Evolutionary conservation across 2,888 invertebrate species (phyloP).

Genomic region (Agrochola macilenta): DNA sequence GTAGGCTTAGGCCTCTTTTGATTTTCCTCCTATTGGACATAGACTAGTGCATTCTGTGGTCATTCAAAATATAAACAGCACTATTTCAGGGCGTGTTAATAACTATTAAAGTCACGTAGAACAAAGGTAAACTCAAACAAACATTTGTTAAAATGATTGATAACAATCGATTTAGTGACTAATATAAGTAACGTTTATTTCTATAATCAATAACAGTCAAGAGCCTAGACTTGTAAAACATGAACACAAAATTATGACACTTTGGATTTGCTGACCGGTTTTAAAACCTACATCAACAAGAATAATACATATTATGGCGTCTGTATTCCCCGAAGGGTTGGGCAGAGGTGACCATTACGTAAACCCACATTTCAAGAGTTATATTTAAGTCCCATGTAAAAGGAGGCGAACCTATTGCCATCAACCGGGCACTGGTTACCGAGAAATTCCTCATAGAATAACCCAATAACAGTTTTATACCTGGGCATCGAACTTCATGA

Average conservation of each 20-base stretch:
- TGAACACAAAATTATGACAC: not conserved
- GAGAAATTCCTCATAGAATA: not conserved
- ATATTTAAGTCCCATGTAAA: not conserved
- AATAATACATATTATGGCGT: no score
- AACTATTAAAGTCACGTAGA: constrained; percentile 60
- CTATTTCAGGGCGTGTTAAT: constrained; percentile 46
- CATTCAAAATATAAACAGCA: constrained; percentile 35
- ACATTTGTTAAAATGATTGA: constrained; percentile 57
- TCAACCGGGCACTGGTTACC: not conserved
- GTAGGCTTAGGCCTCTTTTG: not conserved
- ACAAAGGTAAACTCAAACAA: constrained; percentile 48
- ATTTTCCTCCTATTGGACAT: not conserved
- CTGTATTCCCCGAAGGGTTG: not conserved
- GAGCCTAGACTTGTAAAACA: not conserved
- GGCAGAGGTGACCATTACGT: not conserved
- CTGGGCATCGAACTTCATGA: not conserved
- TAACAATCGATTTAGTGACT: constrained; percentile 48
- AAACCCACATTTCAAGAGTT: not conserved
- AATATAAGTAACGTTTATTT: constrained; percentile 19
- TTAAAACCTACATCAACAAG: not conserved
- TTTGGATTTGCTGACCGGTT: not conserved
- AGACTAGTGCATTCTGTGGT: not conserved
- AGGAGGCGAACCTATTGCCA: no score
- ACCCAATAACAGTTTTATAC: not conserved
- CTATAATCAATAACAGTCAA: constrained; percentile 8